Evolutionary conservation across 2,797 vertebrate species (phyloP).

Genomic region (Macrochelys suwanniensis): DNA sequence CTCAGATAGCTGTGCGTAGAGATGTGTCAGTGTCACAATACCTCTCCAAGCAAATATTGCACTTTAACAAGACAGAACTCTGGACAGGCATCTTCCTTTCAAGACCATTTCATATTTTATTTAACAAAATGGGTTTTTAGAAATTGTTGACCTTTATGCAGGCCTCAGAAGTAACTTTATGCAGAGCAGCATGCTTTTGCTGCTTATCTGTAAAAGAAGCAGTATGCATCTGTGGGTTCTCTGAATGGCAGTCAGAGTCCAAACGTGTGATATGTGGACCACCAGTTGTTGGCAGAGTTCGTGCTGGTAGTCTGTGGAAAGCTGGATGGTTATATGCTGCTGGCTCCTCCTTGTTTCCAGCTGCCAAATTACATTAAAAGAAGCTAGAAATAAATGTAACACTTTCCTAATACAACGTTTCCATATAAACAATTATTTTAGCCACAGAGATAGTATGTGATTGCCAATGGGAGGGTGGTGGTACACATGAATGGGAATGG

Average conservation of each 20-base stretch:
- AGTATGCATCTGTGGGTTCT: too few species aligned
- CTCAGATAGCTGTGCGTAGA: slow-evolving; percentile 46
- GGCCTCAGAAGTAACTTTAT: background rate
- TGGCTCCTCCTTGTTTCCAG: background rate
- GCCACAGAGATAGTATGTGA: background rate
- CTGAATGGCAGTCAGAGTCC: background rate
- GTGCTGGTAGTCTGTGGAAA: background rate
- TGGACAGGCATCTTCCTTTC: slow-evolving; percentile 38
- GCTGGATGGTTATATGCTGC: background rate
- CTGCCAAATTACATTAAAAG: background rate
- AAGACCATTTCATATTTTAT: slow-evolving; percentile 60
- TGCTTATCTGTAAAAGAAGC: background rate
- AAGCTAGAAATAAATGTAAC: background rate
- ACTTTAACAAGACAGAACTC: background rate
- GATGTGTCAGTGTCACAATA: background rate
- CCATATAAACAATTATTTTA: background rate
- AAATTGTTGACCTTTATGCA: slow-evolving; percentile 13
- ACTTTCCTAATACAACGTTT: background rate
- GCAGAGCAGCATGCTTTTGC: background rate
- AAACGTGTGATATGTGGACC: background rate
- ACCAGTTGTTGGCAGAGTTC: background rate
- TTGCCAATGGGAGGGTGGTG: background rate
- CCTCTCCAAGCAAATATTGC: slow-evolving; percentile 22
- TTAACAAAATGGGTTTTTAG: slow-evolving; percentile 4
- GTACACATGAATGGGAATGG: background rate